These are phyloP conservation scores for Ptilonorhynchus violaceus DNA, from an alignment of 2,113 vertebrate species.

Conservation along the genomic window DNA sequence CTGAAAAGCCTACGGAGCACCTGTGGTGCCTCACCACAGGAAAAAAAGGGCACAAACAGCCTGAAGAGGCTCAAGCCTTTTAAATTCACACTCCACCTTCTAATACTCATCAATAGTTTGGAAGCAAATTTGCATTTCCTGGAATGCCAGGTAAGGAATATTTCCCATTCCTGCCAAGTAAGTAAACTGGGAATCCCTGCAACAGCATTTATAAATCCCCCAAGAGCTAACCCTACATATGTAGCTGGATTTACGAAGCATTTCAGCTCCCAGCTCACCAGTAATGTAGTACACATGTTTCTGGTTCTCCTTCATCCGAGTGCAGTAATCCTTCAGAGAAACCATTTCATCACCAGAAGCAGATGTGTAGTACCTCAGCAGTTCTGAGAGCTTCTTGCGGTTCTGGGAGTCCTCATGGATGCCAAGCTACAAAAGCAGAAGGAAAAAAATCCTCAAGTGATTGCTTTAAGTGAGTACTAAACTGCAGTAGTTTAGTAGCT, in stretches of 20 bases:
- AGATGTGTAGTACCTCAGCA: conserved; percentile 91
- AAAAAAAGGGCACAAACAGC: accelerated
- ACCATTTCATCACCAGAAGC: conserved; percentile 94
- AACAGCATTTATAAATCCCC: accelerated
- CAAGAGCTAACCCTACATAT: accelerated
- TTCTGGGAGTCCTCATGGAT: conserved; percentile 98
- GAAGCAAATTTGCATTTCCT: accelerated
- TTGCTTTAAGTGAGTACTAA: accelerated
- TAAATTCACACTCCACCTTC: accelerated
- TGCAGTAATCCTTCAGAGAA: conserved; percentile 94
- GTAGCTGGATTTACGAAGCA: accelerated
- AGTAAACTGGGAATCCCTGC: accelerated
- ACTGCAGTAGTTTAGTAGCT: accelerated
- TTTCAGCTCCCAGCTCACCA: conserved; percentile 63
- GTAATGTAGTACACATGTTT: conserved; percentile 98
- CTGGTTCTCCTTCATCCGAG: conserved; percentile 96
- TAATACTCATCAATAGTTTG: accelerated
- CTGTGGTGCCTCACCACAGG: accelerated
- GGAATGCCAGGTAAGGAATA: accelerated
- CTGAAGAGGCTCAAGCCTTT: accelerated
- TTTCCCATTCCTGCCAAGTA: not conserved
- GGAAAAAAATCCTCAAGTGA: accelerated
- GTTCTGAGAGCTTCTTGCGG: conserved; percentile 91
- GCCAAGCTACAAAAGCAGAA: conserved; percentile 75
- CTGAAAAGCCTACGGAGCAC: accelerated